Percentiles rank a stretch among this genome's conserved stretches.
These are phyloP conservation scores for Pollachius pollachius DNA, from an alignment of 2,113 vertebrate genomes.

Conservation along the genomic window DNA sequence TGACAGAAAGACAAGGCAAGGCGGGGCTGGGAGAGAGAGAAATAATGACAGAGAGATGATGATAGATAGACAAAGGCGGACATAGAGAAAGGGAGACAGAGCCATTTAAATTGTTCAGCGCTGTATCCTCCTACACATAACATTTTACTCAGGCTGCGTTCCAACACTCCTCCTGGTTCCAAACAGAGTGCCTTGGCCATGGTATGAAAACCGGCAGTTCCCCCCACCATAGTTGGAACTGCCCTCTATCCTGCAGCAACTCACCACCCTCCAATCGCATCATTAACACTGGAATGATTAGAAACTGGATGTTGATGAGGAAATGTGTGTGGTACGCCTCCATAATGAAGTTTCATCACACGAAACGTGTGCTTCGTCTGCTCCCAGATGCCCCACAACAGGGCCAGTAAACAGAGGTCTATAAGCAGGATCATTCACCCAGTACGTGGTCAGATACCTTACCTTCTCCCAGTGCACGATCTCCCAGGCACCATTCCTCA, in stretches of 20 bases:
- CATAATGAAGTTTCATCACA: no score
- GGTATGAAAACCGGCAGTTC: constrained; percentile 38
- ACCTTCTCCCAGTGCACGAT: constrained; percentile 99
- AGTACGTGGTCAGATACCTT: constrained; percentile 34
- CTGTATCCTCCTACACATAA: background rate
- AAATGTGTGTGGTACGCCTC: background rate
- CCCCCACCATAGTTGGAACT: constrained; percentile 29
- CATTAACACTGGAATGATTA: constrained; percentile 45
- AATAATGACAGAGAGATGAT: background rate
- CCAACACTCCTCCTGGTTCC: constrained; percentile 26
- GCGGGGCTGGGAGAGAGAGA: background rate
- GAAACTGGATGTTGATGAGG: constrained; percentile 23
- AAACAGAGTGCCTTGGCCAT: constrained; percentile 22
- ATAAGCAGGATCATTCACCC: constrained; percentile 1
- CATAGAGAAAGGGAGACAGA: background rate
- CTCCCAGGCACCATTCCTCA: constrained; percentile 97
- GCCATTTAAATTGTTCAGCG: no score
- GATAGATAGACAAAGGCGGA: background rate
- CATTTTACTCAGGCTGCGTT: background rate
- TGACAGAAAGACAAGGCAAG: background rate
- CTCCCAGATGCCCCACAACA: background rate
- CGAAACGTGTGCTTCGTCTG: background rate
- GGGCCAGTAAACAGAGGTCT: background rate
- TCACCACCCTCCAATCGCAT: constrained; percentile 41
- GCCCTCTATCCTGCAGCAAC: constrained; percentile 44